Conservation (phyloP, 2,113 vertebrate genomes). For the Chunga burmeisteri region DNA sequence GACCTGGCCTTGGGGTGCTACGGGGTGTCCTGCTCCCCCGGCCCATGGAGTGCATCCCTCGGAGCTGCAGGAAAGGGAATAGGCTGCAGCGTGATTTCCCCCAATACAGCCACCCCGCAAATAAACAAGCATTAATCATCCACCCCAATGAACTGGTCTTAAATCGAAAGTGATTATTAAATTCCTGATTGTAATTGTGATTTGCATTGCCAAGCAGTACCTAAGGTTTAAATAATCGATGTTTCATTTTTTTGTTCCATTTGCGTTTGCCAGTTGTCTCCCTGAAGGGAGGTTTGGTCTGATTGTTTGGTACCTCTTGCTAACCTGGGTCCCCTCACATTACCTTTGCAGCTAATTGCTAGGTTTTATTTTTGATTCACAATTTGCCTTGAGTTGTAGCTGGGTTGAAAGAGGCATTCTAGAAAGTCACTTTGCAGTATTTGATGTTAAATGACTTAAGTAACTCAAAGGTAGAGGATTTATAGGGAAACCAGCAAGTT, state of each 20-base stretch:
- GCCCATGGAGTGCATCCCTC: not conserved
- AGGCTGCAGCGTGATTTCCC: not conserved
- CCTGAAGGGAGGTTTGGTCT: not conserved
- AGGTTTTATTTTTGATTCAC: not conserved
- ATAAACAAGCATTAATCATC: slow-evolving; percentile 23
- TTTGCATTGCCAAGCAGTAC: slow-evolving; percentile 24
- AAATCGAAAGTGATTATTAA: not conserved
- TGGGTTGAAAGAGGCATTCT: not conserved
- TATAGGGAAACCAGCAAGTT: not conserved
- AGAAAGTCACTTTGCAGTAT: not conserved
- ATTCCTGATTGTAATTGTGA: slow-evolving; percentile 4
- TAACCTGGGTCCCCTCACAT: not conserved
- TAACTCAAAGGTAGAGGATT: not conserved
- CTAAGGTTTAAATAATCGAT: not conserved
- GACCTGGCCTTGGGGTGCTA: not conserved
- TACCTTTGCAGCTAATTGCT: not conserved
- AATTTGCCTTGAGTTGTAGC: not conserved
- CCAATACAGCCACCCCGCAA: not conserved
- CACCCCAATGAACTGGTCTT: not conserved
- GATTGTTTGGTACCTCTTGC: not conserved
- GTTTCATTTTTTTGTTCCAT: not conserved
- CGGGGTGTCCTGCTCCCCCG: not conserved
- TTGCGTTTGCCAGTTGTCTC: not conserved
- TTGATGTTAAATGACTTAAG: not conserved
- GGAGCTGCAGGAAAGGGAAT: not conserved